Percentiles rank a stretch among this genome's conserved stretches.
These are phyloP conservation scores for Hoplostethus atlanticus DNA, from an alignment of 2,797 vertebrate genomes.

Conservation along the genomic window DNA sequence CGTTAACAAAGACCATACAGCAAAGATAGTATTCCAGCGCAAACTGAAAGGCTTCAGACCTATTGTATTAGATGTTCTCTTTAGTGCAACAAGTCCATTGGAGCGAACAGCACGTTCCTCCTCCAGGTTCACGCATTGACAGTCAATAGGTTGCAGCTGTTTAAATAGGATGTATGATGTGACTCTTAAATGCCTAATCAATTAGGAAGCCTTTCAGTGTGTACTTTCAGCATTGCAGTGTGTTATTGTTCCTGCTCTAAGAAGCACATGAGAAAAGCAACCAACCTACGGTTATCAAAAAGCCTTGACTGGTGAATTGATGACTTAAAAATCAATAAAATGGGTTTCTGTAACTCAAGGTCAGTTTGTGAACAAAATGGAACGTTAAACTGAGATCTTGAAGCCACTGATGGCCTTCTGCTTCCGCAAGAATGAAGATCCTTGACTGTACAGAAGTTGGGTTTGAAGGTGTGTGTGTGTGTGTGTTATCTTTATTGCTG, in stretches of 20 bases:
- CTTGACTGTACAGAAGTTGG: background rate
- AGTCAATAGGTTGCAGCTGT: slow-evolving; percentile 34
- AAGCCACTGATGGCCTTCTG: background rate
- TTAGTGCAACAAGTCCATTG: slow-evolving; percentile 46
- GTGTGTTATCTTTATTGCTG: no score
- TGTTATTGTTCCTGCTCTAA: background rate
- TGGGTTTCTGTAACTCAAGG: background rate
- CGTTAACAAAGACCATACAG: no score
- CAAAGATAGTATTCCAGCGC: no score
- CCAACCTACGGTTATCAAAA: background rate
- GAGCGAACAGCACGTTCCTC: slow-evolving; percentile 31
- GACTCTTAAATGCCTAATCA: slow-evolving; percentile 33
- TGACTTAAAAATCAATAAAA: no score
- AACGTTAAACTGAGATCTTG: background rate
- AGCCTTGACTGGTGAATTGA: background rate
- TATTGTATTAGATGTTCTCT: slow-evolving; percentile 2
- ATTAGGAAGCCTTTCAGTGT: slow-evolving; percentile 15
- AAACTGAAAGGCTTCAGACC: no score
- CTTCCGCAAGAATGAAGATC: slow-evolving; percentile 6
- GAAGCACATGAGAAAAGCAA: background rate
- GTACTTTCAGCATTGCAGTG: no score
- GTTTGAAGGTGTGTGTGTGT: no score
- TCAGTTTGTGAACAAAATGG: no score
- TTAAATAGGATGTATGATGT: slow-evolving; percentile 50
- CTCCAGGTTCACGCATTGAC: slow-evolving; percentile 43